Evolutionary conservation across 2,113 vertebrate genomes (phyloP), one percentile per base, ranked within the genome.

Genomic region (Oncorhynchus gorbuscha): DNA sequence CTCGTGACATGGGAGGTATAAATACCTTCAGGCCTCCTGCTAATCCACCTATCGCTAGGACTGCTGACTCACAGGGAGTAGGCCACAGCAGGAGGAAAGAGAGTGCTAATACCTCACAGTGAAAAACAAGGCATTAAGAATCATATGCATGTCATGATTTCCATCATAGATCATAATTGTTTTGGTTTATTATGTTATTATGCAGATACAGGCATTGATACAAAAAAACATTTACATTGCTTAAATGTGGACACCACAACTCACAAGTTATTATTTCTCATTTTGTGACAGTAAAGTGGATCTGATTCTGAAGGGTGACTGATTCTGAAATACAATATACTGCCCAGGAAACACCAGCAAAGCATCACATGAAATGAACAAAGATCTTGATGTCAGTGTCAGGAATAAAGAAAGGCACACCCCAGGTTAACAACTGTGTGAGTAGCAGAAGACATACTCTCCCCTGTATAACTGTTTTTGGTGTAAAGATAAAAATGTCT

Each of bases 401-500:
- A 58, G 65, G 71, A 82, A 3, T 62, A 24, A 69, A 70, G 68
- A 89, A 55, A 91, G 91, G 90, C 90, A 90, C 90, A 84, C 85
- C 78, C 79, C 49, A 80, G 84, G 89, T 77, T 82, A 77, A 55
- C 51, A 18, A 84, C 84, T 85, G 84, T 82, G 51, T 18, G 24
- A 28, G 1, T n/a, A 66, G 26, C 64, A 30, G 26, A n/a, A 24
- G 26, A 24, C 26, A 8, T 61, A 5, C 59, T n/a, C 59, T 62
- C 59, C n/a, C 20, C 59, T 62, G 59, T 61, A 16, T 62, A 7
- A 20, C 5, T 20, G 59, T 62, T 62, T 62, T 20, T 62, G 59
- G 59, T 62, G n/a, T 62, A 16, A 62, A 62, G 59, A 62, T 62
- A 11, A 24, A 62, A 20, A 62, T 62, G 18, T 62, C n/a, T 20